phyloP scores from a whole-genome alignment of 2,888 invertebrate genomes.

The Lasioglossum pauxillum region DNA sequence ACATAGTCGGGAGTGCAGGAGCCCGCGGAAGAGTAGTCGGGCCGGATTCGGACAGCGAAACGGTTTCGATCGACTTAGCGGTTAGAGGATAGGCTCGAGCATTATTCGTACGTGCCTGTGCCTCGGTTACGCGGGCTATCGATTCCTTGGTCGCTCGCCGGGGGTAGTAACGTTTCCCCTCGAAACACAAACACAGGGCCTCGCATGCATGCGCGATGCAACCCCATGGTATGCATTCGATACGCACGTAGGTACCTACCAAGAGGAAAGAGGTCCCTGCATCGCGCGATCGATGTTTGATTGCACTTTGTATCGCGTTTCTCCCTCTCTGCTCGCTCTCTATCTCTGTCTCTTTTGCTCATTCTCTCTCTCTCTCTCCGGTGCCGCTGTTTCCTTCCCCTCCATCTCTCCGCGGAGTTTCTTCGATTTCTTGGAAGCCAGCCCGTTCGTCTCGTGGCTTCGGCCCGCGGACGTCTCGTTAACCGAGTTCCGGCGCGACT shows the following conservation, averaged over 20 bases:
- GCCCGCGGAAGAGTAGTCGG: constrained; percentile 2
- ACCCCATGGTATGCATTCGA: constrained; percentile 79
- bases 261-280: constrained; percentile 75
- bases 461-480: neutral
- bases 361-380: no score
- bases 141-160: constrained; percentile 76
- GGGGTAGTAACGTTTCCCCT: constrained; percentile 74
- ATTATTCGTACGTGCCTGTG: constrained; percentile 76
- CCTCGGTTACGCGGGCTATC: constrained; percentile 79
- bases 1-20: neutral
- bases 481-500: neutral
- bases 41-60: constrained; percentile 50
- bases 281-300: constrained; percentile 77
- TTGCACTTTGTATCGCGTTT: constrained; percentile 74
- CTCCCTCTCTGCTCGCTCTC: constrained; percentile 44
- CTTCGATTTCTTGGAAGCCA: neutral
- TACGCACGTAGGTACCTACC: constrained; percentile 77
- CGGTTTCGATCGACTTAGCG: constrained; percentile 69
- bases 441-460: neutral
- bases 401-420: constrained; percentile 7
- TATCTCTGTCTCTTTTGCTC: no score
- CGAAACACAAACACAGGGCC: constrained; percentile 79
- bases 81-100: constrained; percentile 69
- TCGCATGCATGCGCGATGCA: constrained; percentile 78
- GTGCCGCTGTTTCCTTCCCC: constrained; percentile 10